These are phyloP conservation scores for Calameuta pallipes DNA, from an alignment of 2,888 invertebrate genomes.

Conservation along the genomic window DNA sequence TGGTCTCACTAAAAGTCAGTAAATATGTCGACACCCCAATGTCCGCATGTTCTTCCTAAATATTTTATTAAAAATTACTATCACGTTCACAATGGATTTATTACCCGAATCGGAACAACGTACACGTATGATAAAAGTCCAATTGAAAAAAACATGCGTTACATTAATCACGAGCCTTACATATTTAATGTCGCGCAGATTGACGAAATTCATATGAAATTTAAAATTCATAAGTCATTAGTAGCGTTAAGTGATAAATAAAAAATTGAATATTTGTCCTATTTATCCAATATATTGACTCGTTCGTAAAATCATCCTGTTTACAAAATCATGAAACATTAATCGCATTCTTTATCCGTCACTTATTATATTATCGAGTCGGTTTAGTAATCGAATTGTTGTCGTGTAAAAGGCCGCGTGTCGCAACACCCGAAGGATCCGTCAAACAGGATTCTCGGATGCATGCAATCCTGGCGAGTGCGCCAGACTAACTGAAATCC, in stretches of 20 bases:
- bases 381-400: background rate
- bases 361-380: background rate
- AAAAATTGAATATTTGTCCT: background rate
- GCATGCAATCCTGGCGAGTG: slow-evolving; percentile 44
- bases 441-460: slow-evolving; percentile 14
- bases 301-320: background rate
- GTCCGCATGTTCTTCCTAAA: background rate
- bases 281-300: background rate
- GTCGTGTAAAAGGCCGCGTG: background rate
- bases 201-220: background rate
- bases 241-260: background rate
- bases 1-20: background rate
- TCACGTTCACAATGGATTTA: background rate
- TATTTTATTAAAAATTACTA: background rate
- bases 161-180: background rate
- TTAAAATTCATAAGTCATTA: background rate
- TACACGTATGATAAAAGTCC: background rate
- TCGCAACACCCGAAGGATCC: background rate
- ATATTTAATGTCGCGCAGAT: background rate
- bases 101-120: background rate
- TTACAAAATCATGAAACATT: background rate
- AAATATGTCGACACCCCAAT: background rate
- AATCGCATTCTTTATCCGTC: background rate
- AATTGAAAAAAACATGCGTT: background rate
- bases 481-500: slow-evolving; percentile 56